Evolutionary conservation across 2,113 vertebrate genomes (phyloP).

Genomic region (Malurus elegans): DNA sequence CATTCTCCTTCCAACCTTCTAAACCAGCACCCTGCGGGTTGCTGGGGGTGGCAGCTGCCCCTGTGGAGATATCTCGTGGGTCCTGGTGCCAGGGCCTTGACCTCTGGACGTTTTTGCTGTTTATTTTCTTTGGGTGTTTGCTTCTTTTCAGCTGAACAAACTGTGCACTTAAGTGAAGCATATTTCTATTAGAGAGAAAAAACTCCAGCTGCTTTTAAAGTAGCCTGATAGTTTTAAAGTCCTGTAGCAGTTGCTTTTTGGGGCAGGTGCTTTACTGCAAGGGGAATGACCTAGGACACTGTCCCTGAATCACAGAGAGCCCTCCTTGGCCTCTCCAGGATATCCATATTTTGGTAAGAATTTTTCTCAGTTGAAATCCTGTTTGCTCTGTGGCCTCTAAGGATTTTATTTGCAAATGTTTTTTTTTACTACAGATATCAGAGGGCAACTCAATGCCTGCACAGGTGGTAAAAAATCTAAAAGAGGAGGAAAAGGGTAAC

Average conservation of each 20-base stretch:
- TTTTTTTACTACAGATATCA: neutral
- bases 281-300: neutral
- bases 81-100: neutral
- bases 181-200: neutral
- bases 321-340: neutral
- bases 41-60: neutral
- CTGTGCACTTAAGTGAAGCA: neutral
- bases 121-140: neutral
- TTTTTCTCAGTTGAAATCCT: neutral
- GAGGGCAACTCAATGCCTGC: neutral
- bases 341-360: neutral
- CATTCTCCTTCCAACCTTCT: neutral
- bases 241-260: neutral
- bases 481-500: neutral
- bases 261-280: neutral
- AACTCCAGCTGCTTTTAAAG: neutral
- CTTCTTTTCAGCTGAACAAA: neutral
- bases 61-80: neutral
- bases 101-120: neutral
- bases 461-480: neutral
- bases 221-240: neutral
- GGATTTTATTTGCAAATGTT: neutral
- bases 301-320: neutral
- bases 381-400: neutral
- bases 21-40: rapidly evolving